Conservation (phyloP, 92 coral and sea anemone genomes). For the Parazoanthus swiftii region DNA sequence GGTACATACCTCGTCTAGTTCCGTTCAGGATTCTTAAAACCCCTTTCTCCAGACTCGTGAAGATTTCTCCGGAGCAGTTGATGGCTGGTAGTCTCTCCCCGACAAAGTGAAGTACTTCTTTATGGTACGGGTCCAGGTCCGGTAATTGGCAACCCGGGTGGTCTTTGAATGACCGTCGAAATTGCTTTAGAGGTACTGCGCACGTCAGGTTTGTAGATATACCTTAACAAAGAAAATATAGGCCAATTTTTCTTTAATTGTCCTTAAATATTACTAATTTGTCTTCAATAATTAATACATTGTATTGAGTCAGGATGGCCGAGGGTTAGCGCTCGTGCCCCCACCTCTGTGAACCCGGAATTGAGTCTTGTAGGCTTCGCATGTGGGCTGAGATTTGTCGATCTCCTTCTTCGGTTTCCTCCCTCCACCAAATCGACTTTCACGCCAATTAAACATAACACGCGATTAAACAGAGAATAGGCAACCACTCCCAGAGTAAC, state of each 20-base stretch:
- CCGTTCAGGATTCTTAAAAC: not conserved
- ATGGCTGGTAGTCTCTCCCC: constrained; percentile 18
- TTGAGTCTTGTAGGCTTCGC: too few species aligned
- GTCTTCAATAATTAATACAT: too few species aligned
- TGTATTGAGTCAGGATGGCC: too few species aligned
- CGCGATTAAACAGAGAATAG: too few species aligned
- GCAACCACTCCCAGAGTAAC: too few species aligned
- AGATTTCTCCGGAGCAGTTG: constrained; percentile 25
- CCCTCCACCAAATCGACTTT: too few species aligned
- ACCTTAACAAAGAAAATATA: not conserved
- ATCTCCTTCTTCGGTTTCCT: too few species aligned
- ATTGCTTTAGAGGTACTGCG: constrained; percentile 20
- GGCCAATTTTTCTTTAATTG: not conserved
- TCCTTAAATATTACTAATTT: too few species aligned
- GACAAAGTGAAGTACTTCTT: constrained; percentile 5
- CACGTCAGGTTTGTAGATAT: constrained; percentile 7
- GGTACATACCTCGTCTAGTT: not conserved
- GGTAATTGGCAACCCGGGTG: constrained; percentile 36
- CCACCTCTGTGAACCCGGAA: too few species aligned
- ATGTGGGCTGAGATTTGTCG: too few species aligned
- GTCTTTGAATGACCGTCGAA: not conserved
- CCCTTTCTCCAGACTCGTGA: constrained; percentile 20
- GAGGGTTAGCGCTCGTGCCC: too few species aligned
- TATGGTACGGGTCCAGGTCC: constrained; percentile 16
- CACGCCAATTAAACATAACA: too few species aligned